Evolutionary conservation across 2,797 vertebrate species (phyloP), one percentile per base, ranked within the genome.

Genomic region (Paedocypris micromegethes): DNA sequence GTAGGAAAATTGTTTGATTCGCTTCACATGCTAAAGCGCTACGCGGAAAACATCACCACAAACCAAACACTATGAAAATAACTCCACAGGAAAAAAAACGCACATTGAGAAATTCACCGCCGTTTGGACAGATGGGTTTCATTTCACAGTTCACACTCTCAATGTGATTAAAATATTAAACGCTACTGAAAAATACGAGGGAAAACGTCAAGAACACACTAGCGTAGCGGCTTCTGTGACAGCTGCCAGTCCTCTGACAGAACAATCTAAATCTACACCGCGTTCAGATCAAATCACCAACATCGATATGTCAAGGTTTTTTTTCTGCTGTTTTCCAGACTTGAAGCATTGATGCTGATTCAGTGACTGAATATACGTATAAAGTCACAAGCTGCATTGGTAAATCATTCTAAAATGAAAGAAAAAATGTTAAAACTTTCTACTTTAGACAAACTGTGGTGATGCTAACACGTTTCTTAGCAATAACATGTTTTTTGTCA

Each of bases 81-180:
- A 88, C 73, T 88, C 84, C 78, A 74, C 76, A 77, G 46, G 72
- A 77, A 84, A 77, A 79, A 81, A 86, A 23, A 23, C 87, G 85
- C 86, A 87, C 86, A 86, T 88, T 86, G 84, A 84, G 77, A 87
- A 85, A 83, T 82, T 81, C 75, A 56, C 78, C 81, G 80, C 81
- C 84, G 83, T 88, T 87, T 83, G 77, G 78, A 76, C 61, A 86
- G 85, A 86, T 86, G 82, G 79, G 83, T 88, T 88, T 89, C 85
- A 91, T 91, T 90, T 90, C 88, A 90, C 83, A 87, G 85, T 91
- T 86, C 85, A 88, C 81, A 86, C 83, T 78, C 83, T 84, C 85
- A 86, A 88, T 86, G 85, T 86, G 88, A 90, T 90, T 91, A 90
- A 89, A 88, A 89, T 85, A 83, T 84, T 86, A 88, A 89, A 88